Conservation (phyloP, 2,888 invertebrate genomes). For the Laspeyria flexula region DNA sequence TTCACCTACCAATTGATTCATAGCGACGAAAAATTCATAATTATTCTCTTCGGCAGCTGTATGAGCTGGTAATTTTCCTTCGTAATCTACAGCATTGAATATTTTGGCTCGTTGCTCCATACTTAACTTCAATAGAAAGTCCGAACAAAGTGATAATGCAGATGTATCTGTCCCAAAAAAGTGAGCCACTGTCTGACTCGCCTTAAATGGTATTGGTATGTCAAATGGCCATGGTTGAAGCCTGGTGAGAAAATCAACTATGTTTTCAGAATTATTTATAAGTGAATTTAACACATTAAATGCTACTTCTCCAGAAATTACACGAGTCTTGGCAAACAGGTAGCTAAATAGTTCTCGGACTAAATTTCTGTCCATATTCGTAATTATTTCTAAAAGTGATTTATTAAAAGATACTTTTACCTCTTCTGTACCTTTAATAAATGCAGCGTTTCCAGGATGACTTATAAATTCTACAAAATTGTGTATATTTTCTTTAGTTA, state of each 20-base stretch:
- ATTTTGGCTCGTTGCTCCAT: neutral
- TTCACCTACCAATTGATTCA: neutral
- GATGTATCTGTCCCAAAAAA: neutral
- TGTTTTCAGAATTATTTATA: too few species aligned
- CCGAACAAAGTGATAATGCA: neutral
- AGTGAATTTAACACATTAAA: too few species aligned
- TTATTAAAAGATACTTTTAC: neutral
- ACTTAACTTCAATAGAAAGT: neutral
- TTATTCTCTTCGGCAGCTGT: neutral
- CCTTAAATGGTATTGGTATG: too few species aligned
- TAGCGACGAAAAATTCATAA: neutral
- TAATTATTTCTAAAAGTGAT: neutral
- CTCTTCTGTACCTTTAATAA: neutral
- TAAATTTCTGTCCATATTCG: neutral
- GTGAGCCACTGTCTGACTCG: neutral
- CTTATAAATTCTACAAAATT: neutral
- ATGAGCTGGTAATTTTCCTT: neutral
- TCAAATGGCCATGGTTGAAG: too few species aligned
- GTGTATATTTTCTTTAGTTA: conserved; percentile 3
- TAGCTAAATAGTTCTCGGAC: neutral
- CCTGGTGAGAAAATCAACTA: too few species aligned
- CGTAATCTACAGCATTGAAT: neutral
- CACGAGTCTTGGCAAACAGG: neutral
- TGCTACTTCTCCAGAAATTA: too few species aligned
- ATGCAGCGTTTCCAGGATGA: neutral